A percentile compares a stretch with the other conserved stretches of the same genome.
Evolutionary conservation across 2,113 vertebrate genomes (phyloP).

Genomic region (Bombycilla garrulus): DNA sequence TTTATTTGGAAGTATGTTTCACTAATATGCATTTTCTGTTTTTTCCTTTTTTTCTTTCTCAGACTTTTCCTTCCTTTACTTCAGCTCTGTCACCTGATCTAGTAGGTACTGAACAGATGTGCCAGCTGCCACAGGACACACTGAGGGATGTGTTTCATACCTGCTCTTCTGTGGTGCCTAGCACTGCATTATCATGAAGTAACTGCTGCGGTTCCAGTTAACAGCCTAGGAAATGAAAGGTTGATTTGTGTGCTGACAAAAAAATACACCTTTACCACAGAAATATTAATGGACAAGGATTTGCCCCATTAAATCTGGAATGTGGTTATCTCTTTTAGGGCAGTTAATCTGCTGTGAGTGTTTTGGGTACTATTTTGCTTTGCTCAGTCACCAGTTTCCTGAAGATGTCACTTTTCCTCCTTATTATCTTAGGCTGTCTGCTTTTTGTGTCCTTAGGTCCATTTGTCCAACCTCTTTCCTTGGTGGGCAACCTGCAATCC

Average conservation of each 20-base stretch:
- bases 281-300: neutral
- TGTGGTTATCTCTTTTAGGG: neutral
- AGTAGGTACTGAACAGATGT: neutral
- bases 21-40: neutral
- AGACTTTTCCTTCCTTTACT: neutral
- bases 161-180: neutral
- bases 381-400: neutral
- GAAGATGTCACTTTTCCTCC: neutral
- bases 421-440: neutral
- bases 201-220: neutral
- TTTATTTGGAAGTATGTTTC: neutral
- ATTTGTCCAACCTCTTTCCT: neutral
- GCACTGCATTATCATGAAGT: neutral
- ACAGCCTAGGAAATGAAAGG: neutral
- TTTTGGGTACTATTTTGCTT: neutral
- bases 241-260: neutral
- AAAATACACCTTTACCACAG: neutral
- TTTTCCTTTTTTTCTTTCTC: neutral
- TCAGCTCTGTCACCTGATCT: too few species aligned
- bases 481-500: neutral
- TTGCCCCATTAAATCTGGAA: neutral
- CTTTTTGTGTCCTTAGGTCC: neutral
- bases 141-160: neutral
- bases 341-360: neutral
- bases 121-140: neutral